Base-by-base conservation (phyloP, 2,113 vertebrate genomes). In the Erythrocercus mccallii region DNA sequence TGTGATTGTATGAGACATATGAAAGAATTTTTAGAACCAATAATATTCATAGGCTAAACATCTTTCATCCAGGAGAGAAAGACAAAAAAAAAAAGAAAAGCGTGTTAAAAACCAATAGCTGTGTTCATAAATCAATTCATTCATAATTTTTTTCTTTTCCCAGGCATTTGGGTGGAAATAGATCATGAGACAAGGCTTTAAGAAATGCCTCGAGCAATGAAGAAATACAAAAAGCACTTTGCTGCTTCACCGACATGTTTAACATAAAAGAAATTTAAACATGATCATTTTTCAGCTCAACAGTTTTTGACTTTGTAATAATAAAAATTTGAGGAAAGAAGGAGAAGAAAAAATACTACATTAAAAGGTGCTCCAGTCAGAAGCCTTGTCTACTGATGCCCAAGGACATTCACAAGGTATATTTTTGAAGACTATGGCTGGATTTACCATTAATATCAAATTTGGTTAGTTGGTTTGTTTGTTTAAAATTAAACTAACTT, bases 261-360 rank as follows among this genome's bases (percentile, higher is more conserved):
- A 94, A 84, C 83, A 93, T 69, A 79, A 86, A 92, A 94, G 69
- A 96, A 97, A 97, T 89, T 93, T 81, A 94, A 95, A 89, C 4
- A 0, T 93, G 58, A 89, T 82, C 20, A 80, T 93, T 96, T 97
- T 94, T 94, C 91, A 95, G 58, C 87, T 91, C 66, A 88, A 84
- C 66, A 69, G 42, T 77, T 95, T 86, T 88, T 89, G 61, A 89
- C 65, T 94, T 94, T 6, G 2, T 66, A 86, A 87, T 85, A 90
- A 95, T 65, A 87, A 80, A 94, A 92, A 73, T 48, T 54, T 71
- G 57, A 82, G 37, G 66, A 92, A 80, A 62, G 44, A 38, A 90
- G 48, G 0, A 89, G n/a, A 68, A 60, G 25, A 28, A 81, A 76
- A 53, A 92, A 16, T 8, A 31, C 23, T 60, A 5, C 28, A 56